phyloP scores from a whole-genome alignment of 1,140 invertebrate species.

The Mylabris phalerata region DNA sequence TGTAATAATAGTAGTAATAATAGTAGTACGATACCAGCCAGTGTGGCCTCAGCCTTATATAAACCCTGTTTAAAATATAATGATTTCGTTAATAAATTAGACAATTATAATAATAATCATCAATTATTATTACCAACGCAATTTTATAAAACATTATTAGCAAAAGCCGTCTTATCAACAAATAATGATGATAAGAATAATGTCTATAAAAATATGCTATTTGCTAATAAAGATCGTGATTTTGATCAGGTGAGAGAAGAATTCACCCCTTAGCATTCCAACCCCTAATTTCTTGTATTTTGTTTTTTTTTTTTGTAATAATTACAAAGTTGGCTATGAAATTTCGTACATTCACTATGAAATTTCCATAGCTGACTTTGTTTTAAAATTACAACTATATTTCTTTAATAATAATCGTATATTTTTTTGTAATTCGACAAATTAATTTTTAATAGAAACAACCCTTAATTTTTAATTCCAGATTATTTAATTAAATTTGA shows the following conservation, averaged over 20 bases:
- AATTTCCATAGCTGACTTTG: not conserved
- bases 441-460: no score
- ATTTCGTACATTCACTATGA: not conserved
- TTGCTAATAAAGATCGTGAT: constrained; percentile 35
- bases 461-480: no score
- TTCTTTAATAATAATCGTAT: not conserved
- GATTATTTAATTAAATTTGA: no score
- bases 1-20: constrained; percentile 29
- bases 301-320: not conserved
- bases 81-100: constrained; percentile 40
- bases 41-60: constrained; percentile 22
- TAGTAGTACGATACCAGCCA: constrained; percentile 20
- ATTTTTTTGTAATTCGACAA: no score
- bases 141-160: constrained; percentile 68
- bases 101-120: constrained; percentile 39
- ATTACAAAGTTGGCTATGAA: not conserved
- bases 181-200: constrained; percentile 38
- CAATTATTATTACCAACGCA: constrained; percentile 64
- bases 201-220: constrained; percentile 42
- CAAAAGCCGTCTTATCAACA: constrained; percentile 52
- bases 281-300: not conserved
- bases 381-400: not conserved
- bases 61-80: constrained; percentile 38
- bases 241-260: constrained; percentile 37
- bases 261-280: not conserved